Conservation (phyloP, 2,113 vertebrate species). For the Falco punctatus region DNA sequence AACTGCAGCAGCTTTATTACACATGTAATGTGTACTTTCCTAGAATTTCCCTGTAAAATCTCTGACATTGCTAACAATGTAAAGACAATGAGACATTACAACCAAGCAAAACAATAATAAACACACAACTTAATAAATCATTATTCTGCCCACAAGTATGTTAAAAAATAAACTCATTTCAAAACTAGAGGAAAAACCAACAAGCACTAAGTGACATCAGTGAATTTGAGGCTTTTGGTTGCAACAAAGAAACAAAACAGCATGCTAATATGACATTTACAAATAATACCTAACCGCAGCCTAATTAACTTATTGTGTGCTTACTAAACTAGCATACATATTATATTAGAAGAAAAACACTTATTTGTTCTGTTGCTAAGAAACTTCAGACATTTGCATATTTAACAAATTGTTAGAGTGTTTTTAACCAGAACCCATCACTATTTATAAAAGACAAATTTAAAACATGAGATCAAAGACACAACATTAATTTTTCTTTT, state of each 20-base stretch:
- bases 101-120: constrained; percentile 53
- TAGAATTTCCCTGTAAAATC: constrained; percentile 47
- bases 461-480: constrained; percentile 74
- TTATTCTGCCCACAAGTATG: constrained; percentile 58
- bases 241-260: constrained; percentile 68
- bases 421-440: constrained; percentile 73
- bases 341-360: constrained; percentile 76
- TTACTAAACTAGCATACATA: constrained; percentile 75
- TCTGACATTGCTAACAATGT: constrained; percentile 27
- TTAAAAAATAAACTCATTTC: constrained; percentile 63
- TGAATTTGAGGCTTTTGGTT: constrained; percentile 60
- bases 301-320: constrained; percentile 82
- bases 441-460: constrained; percentile 74
- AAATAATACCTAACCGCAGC: constrained; percentile 78
- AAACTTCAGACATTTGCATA: constrained; percentile 78
- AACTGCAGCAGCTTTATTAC: constrained; percentile 51
- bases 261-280: constrained; percentile 84
- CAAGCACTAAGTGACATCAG: constrained; percentile 47
- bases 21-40: constrained; percentile 47
- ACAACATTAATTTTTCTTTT: constrained; percentile 66
- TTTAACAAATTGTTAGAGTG: constrained; percentile 75
- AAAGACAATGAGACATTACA: constrained; percentile 48
- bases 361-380: constrained; percentile 81
- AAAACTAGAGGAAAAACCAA: constrained; percentile 30
- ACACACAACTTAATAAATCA: constrained; percentile 62